Evolutionary conservation across 1,140 invertebrate genomes (phyloP).

Genomic region (Drosophila leontia): DNA sequence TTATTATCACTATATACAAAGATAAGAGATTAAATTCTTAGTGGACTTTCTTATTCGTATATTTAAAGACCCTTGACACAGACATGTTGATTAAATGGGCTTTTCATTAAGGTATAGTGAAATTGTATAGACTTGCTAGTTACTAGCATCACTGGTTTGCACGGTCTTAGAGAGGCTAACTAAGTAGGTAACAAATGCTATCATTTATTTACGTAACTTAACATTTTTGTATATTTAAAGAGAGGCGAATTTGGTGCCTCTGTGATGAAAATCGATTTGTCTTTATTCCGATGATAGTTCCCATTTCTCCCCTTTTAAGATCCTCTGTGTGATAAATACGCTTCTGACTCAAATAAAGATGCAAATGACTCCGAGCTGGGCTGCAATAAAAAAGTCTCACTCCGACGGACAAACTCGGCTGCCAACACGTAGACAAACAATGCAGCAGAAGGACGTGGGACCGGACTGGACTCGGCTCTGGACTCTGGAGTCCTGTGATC

Average conservation of each 20-base stretch:
- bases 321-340: conserved; percentile 39
- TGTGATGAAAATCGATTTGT: not conserved
- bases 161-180: not conserved
- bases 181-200: no score
- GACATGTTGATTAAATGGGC: no score
- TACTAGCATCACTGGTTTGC: not conserved
- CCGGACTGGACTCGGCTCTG: conserved; percentile 12
- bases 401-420: conserved; percentile 40
- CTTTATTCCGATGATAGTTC: not conserved
- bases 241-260: no score
- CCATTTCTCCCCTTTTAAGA: not conserved
- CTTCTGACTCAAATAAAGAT: conserved; percentile 58
- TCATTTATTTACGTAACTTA: no score
- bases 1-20: no score
- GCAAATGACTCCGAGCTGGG: conserved; percentile 66
- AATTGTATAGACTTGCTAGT: not conserved
- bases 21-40: no score
- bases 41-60: no score
- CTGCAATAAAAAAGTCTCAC: conserved; percentile 34
- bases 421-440: conserved; percentile 63
- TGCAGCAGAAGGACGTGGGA: conserved; percentile 31
- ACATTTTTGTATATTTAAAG: not conserved
- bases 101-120: not conserved
- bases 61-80: no score
- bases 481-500: conserved; percentile 52